These are phyloP conservation scores for Pterois miles DNA, from an alignment of 2,797 vertebrate genomes.

Conservation along the genomic window DNA sequence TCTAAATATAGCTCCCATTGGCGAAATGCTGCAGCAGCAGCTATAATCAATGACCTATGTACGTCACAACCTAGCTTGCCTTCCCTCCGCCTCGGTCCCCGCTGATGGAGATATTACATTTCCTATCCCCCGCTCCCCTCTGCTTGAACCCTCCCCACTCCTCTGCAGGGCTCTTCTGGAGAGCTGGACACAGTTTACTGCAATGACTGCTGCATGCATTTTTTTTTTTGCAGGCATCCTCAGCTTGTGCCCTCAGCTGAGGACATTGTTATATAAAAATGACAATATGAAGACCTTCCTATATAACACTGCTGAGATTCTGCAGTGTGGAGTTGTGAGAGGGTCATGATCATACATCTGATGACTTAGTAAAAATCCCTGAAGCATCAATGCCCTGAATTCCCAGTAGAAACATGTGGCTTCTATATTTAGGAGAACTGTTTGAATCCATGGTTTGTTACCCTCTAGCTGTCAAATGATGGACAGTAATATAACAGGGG, in stretches of 20 bases:
- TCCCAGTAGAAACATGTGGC: constrained; percentile 5
- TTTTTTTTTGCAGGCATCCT: constrained; percentile 7
- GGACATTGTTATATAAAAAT: constrained; percentile 18
- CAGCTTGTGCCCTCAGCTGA: constrained; percentile 5
- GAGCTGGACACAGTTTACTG: constrained; percentile 28
- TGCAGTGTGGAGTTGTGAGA: constrained; percentile 12
- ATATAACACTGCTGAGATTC: constrained; percentile 13
- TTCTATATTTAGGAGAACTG: constrained; percentile 45
- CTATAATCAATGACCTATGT: constrained; percentile 68
- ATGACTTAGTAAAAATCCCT: constrained; percentile 36
- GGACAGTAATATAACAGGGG: not conserved
- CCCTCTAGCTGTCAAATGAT: constrained; percentile 1
- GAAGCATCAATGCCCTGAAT: not conserved
- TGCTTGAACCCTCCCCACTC: constrained; percentile 45
- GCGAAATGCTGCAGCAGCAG: constrained; percentile 71
- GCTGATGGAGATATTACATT: constrained; percentile 30
- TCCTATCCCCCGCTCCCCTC: constrained; percentile 24
- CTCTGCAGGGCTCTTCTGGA: constrained; percentile 22
- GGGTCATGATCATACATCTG: not conserved
- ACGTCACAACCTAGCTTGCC: constrained; percentile 64
- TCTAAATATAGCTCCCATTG: constrained; percentile 79
- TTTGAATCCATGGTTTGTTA: constrained; percentile 15
- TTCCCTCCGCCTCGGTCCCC: constrained; percentile 6
- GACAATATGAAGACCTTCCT: not conserved
- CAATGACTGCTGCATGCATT: constrained; percentile 16